phyloP scores from a whole-genome alignment of 2,113 vertebrate genomes.

The Saccopteryx bilineata region DNA sequence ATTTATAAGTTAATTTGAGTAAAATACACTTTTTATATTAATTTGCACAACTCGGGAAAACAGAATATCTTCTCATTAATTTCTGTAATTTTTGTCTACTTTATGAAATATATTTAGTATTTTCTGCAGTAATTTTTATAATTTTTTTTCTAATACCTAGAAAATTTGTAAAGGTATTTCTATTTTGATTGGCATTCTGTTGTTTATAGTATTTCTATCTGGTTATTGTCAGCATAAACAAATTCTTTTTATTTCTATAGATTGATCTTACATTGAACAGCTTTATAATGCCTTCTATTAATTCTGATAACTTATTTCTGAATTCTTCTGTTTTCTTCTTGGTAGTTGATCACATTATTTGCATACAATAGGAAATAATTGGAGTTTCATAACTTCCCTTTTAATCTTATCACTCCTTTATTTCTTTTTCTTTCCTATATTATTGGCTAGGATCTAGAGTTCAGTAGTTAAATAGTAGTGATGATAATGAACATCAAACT shows the following conservation, averaged over 20 bases:
- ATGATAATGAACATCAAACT: not conserved
- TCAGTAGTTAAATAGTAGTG: not conserved
- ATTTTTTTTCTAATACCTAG: not conserved
- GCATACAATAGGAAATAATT: not conserved
- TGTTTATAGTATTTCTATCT: not conserved
- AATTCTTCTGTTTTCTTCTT: not conserved
- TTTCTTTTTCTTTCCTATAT: constrained; percentile 12
- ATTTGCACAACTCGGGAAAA: not conserved
- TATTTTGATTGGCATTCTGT: not conserved
- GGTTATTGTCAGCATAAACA: not conserved
- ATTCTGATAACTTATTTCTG: not conserved
- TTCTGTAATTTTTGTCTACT: not conserved
- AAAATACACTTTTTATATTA: constrained; percentile 39
- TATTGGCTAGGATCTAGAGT: not conserved
- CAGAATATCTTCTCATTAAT: not conserved
- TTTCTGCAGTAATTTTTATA: not conserved
- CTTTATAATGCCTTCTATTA: not conserved
- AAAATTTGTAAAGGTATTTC: not conserved
- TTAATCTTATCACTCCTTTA: not conserved
- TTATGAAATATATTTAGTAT: constrained; percentile 1
- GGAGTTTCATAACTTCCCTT: constrained; percentile 15
- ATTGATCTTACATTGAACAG: not conserved
- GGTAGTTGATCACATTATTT: constrained; percentile 4
- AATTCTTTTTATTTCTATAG: not conserved
- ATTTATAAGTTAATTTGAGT: constrained; percentile 24